phyloP scores from a whole-genome alignment of 2,797 vertebrate species.

The Channallabes apus region DNA sequence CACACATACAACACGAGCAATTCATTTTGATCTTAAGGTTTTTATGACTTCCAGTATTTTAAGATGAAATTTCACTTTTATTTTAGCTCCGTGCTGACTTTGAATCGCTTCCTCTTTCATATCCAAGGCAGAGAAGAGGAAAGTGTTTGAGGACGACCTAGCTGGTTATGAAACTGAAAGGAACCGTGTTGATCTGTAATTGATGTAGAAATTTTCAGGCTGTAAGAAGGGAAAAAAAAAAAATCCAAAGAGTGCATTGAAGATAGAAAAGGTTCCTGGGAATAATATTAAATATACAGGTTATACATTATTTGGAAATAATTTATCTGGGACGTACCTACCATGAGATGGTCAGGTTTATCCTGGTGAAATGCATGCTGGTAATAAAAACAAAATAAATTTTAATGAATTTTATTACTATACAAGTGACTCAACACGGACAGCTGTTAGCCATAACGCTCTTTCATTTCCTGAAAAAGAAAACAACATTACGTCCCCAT shows the following conservation, averaged over 20 bases:
- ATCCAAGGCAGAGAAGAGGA: background rate
- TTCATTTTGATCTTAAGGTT: background rate
- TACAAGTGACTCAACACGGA: background rate
- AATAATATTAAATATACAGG: background rate
- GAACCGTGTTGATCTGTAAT: constrained; percentile 32
- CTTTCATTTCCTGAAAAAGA: background rate
- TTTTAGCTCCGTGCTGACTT: background rate
- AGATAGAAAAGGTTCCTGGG: background rate
- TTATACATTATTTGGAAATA: background rate
- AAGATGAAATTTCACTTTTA: constrained; percentile 7
- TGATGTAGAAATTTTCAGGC: background rate
- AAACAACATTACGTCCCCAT: background rate
- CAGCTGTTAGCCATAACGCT: background rate
- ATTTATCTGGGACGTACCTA: background rate
- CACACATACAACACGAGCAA: background rate
- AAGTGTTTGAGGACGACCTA: background rate
- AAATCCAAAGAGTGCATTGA: background rate
- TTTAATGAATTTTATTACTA: background rate
- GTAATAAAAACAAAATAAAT: background rate
- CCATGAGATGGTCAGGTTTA: background rate
- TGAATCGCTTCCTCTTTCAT: background rate
- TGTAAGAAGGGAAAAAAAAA: background rate
- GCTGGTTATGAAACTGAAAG: background rate
- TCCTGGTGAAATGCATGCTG: background rate
- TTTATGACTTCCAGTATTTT: background rate